A percentile compares a stretch with the other conserved stretches of the same genome.
These are phyloP conservation scores for Liopterus haemorrhoidalis DNA, from an alignment of 2,888 invertebrate genomes.

Conservation along the genomic window DNA sequence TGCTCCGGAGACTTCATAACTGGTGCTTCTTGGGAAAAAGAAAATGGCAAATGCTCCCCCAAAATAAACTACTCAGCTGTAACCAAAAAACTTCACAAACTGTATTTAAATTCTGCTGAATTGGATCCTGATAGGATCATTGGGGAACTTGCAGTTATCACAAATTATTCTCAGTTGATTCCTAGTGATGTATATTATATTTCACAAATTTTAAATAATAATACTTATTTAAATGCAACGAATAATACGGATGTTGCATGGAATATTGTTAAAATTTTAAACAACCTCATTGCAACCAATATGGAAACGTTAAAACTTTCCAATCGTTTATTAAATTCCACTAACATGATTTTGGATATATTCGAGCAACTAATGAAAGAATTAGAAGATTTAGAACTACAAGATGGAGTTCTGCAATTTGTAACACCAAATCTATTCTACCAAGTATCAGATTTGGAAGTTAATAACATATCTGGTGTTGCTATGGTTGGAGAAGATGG, in stretches of 20 bases:
- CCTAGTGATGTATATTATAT: conserved; percentile 39
- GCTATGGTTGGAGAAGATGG: conserved; percentile 40
- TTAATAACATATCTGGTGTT: conserved; percentile 51
- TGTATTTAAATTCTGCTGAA: conserved; percentile 25
- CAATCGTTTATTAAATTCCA: conserved; percentile 55
- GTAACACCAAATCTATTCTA: conserved; percentile 48
- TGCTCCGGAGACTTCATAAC: conserved; percentile 55
- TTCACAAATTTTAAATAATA: conserved; percentile 28
- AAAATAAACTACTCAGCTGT: conserved; percentile 21
- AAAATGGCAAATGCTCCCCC: conserved; percentile 39
- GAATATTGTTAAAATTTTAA: conserved; percentile 50
- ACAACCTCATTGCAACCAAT: conserved; percentile 43
- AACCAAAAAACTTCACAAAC: conserved; percentile 20
- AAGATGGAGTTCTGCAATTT: conserved; percentile 39
- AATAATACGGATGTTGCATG: conserved; percentile 43
- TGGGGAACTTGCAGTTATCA: too few relatives aligned
- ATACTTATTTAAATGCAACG: conserved; percentile 11
- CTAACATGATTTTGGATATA: conserved; percentile 57
- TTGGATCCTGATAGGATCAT: conserved; percentile 29
- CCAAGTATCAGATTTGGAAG: conserved; percentile 49
- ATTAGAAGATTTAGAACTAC: conserved; percentile 44
- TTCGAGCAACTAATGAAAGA: conserved; percentile 54
- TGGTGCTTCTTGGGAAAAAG: conserved; percentile 53
- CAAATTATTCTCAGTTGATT: conserved; percentile 24
- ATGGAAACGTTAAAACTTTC: conserved; percentile 40